These are phyloP conservation scores for Nebria salina DNA, from an alignment of 2,888 invertebrate genomes.

Conservation along the genomic window DNA sequence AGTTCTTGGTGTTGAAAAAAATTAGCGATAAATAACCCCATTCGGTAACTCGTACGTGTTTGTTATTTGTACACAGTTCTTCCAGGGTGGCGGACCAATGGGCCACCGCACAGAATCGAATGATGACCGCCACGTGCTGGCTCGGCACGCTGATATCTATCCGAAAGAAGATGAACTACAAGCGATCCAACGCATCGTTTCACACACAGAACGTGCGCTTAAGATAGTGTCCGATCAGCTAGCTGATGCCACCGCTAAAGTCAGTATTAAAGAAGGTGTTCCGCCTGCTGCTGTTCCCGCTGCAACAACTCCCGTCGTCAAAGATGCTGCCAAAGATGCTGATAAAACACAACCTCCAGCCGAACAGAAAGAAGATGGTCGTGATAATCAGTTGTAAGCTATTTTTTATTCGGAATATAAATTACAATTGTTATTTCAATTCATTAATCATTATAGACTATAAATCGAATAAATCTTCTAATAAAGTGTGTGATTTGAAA, in stretches of 20 bases:
- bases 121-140: constrained; percentile 95
- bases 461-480: too few relatives aligned
- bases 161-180: constrained; percentile 90
- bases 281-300: constrained; percentile 51
- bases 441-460: too few relatives aligned
- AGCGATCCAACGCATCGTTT: constrained; percentile 90
- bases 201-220: constrained; percentile 91
- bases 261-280: constrained; percentile 52
- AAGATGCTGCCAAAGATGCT: constrained; percentile 51
- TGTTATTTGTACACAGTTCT: constrained; percentile 56
- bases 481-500: too few relatives aligned
- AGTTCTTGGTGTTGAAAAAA: neutral
- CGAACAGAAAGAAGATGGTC: constrained; percentile 73
- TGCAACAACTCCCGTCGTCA: constrained; percentile 57
- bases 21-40: neutral
- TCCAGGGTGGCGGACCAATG: constrained; percentile 69
- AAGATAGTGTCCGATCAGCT: constrained; percentile 93
- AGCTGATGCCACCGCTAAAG: constrained; percentile 67
- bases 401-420: constrained; percentile 11
- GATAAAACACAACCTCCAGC: constrained; percentile 60
- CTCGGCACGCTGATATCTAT: constrained; percentile 93
- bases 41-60: neutral
- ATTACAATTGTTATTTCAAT: neutral
- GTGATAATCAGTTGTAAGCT: constrained; percentile 81
- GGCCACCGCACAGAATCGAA: constrained; percentile 89